Percentiles rank a stretch among this genome's conserved stretches.
Evolutionary conservation across 2,797 vertebrate species (phyloP).

Genomic region (Tympanoctomys barrerae): DNA sequence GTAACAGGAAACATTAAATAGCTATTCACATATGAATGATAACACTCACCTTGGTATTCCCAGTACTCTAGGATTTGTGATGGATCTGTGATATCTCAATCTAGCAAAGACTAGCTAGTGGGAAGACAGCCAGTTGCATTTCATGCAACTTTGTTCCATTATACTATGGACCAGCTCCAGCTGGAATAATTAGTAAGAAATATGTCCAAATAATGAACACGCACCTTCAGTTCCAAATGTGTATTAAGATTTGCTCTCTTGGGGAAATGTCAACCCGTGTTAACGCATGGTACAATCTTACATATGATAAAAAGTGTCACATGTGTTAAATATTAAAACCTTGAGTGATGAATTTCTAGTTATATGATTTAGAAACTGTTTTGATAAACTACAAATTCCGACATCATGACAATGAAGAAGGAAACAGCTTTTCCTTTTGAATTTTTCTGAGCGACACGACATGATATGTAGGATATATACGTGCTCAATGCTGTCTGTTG

Average conservation of each 20-base stretch:
- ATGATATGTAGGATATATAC: neutral
- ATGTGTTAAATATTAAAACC: conserved; percentile 7
- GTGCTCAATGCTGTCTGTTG: neutral
- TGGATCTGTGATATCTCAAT: neutral
- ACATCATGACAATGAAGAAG: neutral
- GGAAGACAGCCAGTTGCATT: conserved; percentile 62
- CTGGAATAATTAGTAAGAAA: conserved; percentile 69
- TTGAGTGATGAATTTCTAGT: neutral
- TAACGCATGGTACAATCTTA: neutral
- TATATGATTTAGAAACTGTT: neutral
- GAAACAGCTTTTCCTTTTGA: neutral
- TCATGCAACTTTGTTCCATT: conserved; percentile 67
- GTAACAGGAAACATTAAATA: conserved; percentile 26
- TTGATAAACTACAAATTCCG: conserved; percentile 26
- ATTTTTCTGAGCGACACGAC: neutral
- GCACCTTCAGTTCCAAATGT: conserved; percentile 51
- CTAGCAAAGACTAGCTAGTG: neutral
- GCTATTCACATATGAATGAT: neutral
- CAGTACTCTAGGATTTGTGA: neutral
- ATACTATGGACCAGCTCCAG: conserved; percentile 61
- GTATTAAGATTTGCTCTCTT: neutral
- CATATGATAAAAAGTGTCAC: neutral
- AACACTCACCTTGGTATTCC: neutral
- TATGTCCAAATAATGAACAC: conserved; percentile 73
- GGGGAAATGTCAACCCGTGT: neutral